Percentiles rank a stretch among this genome's conserved stretches.
These are phyloP conservation scores for Lobophora halterata DNA, from an alignment of 2,888 invertebrate species.

Conservation along the genomic window DNA sequence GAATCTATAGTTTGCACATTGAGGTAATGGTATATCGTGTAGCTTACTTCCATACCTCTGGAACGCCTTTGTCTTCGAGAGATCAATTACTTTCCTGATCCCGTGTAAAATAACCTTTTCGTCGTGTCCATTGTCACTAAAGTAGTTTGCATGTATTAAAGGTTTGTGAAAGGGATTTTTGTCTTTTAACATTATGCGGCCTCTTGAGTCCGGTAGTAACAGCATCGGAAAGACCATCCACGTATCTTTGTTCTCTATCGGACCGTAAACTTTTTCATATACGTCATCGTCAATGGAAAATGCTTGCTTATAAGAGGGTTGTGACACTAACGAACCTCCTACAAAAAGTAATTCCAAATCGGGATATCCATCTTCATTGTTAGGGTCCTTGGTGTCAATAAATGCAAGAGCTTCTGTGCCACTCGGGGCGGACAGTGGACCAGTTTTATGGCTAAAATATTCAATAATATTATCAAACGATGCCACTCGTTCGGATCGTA, in stretches of 20 bases:
- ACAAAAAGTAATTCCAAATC: constrained; percentile 81
- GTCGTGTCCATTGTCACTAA: constrained; percentile 80
- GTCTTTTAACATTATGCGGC: constrained; percentile 80
- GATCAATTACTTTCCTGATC: constrained; percentile 60
- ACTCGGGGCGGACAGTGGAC: constrained; percentile 59
- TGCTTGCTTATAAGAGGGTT: constrained; percentile 54
- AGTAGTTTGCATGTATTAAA: constrained; percentile 83
- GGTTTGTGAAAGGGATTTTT: constrained; percentile 85
- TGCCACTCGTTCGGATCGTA: constrained; percentile 79
- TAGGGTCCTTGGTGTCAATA: constrained; percentile 70
- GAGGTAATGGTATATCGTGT: constrained; percentile 77
- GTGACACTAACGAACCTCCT: constrained; percentile 70
- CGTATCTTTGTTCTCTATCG: constrained; percentile 67
- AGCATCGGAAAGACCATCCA: constrained; percentile 82
- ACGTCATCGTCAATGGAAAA: constrained; percentile 61
- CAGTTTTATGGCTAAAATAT: constrained; percentile 67
- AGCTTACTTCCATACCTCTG: constrained; percentile 72
- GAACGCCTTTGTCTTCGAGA: constrained; percentile 77
- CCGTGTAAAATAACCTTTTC: constrained; percentile 69
- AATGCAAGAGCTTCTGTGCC: constrained; percentile 77
- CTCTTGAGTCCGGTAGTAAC: constrained; percentile 83
- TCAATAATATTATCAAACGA: constrained; percentile 72
- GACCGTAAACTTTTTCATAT: constrained; percentile 61
- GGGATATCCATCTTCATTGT: constrained; percentile 72
- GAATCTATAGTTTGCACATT: constrained; percentile 75